Evolutionary conservation across 2,797 vertebrate genomes (phyloP).

Genomic region (Bradypodion ventrale): DNA sequence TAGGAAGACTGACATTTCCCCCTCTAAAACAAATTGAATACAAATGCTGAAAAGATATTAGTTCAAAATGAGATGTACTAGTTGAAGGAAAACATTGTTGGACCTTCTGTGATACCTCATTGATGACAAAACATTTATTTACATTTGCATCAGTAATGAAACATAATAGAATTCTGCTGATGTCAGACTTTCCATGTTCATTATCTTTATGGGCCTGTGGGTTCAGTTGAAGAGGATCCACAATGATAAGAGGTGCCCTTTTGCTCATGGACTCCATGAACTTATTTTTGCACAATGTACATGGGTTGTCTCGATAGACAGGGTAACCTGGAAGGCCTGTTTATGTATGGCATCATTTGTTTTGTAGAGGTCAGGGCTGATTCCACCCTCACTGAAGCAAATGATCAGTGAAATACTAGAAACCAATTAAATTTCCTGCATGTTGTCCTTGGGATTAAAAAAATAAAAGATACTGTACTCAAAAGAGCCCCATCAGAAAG

Average conservation of each 20-base stretch:
- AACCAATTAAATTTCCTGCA: background rate
- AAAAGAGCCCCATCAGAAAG: background rate
- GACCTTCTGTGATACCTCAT: background rate
- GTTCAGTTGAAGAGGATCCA: too few species aligned
- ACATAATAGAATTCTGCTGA: background rate
- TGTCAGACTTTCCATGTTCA: background rate
- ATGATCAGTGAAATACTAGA: background rate
- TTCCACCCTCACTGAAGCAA: background rate
- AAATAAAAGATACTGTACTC: background rate
- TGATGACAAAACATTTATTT: background rate
- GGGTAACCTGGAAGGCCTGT: too few species aligned
- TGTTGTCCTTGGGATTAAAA: background rate
- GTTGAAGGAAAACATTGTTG: background rate
- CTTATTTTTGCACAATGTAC: too few species aligned
- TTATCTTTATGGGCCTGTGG: background rate
- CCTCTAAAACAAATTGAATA: background rate
- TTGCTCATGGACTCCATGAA: too few species aligned
- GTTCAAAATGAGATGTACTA: background rate
- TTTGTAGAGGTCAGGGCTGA: background rate
- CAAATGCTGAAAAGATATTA: background rate
- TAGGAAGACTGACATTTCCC: background rate
- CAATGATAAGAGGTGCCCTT: too few species aligned
- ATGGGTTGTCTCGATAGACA: too few species aligned
- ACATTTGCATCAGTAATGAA: background rate
- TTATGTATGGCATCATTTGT: background rate